Conservation (phyloP, 1,140 invertebrate genomes). For the Drosophila elegans region DNA sequence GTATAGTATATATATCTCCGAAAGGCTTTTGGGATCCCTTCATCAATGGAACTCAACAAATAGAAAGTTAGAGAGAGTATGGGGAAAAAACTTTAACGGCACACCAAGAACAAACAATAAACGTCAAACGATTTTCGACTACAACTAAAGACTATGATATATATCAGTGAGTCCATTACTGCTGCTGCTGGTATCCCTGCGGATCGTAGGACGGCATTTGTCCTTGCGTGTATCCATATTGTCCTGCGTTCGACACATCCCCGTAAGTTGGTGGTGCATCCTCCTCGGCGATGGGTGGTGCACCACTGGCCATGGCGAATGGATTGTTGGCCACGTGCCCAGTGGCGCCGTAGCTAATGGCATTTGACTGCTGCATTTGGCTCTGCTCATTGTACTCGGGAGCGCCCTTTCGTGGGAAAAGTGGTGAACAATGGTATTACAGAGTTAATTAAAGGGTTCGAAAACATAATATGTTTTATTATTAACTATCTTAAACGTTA, state of each 20-base stretch:
- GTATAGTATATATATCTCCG: slow-evolving; percentile 1
- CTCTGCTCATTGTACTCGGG: slow-evolving; percentile 79
- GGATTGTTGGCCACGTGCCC: slow-evolving; percentile 88
- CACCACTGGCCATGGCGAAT: slow-evolving; percentile 85
- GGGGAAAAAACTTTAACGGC: slow-evolving; percentile 49
- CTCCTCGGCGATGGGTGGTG: slow-evolving; percentile 86
- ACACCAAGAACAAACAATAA: slow-evolving; percentile 73
- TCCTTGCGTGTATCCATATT: slow-evolving; percentile 69
- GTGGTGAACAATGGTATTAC: not conserved
- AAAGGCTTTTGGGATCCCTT: slow-evolving; percentile 1
- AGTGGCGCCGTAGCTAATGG: slow-evolving; percentile 85
- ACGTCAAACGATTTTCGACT: slow-evolving; percentile 56
- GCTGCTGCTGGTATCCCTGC: slow-evolving; percentile 61
- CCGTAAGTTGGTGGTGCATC: slow-evolving; percentile 86
- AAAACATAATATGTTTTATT: no score
- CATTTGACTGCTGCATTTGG: slow-evolving; percentile 85
- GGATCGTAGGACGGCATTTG: slow-evolving; percentile 41
- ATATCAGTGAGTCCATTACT: slow-evolving; percentile 45
- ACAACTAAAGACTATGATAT: slow-evolving; percentile 75
- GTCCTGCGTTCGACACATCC: slow-evolving; percentile 57
- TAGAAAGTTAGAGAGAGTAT: not conserved
- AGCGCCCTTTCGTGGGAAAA: slow-evolving; percentile 44
- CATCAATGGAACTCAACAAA: slow-evolving; percentile 27
- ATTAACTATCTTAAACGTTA: no score
- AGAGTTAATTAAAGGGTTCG: not conserved